phyloP scores from a whole-genome alignment of 2,888 invertebrate species.

The Sipha maydis region DNA sequence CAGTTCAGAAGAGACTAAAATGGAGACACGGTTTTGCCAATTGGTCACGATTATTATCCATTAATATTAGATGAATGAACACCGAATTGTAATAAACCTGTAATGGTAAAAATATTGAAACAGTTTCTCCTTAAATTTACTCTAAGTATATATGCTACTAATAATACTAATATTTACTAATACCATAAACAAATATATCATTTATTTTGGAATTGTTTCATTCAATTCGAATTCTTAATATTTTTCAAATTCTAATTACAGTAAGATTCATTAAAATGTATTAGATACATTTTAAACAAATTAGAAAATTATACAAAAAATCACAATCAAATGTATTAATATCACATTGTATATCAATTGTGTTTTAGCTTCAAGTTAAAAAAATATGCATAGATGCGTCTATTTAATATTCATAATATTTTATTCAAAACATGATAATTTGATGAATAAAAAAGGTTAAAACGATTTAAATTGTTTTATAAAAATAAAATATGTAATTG shows the following conservation, averaged over 20 bases:
- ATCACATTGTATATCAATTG: neutral
- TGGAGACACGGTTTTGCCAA: constrained; percentile 35
- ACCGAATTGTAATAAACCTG: neutral
- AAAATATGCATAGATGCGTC: neutral
- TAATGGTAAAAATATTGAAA: constrained; percentile 4
- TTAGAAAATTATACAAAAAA: neutral
- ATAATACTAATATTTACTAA: neutral
- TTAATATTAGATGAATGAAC: constrained; percentile 28
- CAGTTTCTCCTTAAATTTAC: constrained; percentile 26
- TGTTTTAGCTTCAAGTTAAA: neutral
- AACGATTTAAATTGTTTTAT: too few species aligned
- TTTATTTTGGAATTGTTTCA: neutral
- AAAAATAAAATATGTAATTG: neutral
- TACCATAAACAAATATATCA: neutral
- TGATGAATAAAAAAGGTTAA: neutral
- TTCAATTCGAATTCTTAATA: neutral
- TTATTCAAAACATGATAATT: neutral
- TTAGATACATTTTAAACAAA: neutral
- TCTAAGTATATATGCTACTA: neutral
- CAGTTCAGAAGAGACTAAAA: constrained; percentile 26
- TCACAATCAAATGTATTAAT: neutral
- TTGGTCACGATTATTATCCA: constrained; percentile 57
- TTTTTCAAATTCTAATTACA: neutral
- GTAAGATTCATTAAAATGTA: neutral
- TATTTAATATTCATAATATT: neutral